Base-by-base conservation (phyloP, 2,113 vertebrate genomes). In the Kryptolebias marmoratus region DNA sequence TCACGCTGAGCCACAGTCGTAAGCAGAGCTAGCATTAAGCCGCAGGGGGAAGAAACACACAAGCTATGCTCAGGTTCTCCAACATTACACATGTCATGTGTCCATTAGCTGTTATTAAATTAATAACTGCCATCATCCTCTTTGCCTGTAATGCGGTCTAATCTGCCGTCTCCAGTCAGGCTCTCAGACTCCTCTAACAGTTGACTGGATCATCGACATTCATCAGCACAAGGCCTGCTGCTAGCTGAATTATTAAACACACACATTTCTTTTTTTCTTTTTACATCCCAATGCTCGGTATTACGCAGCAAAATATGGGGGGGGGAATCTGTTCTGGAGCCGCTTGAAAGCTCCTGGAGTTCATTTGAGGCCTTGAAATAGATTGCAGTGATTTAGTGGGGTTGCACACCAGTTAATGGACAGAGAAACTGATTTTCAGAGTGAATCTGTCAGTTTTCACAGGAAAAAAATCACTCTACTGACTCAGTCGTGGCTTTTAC, bases 21-120 rank as follows among this genome's bases (percentile, higher is more conserved):
- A 73, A 84, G 82, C 76, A 85, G 80, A 74, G 72, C 62, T 72
- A 67, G 81, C 68, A 84, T 82, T 79, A 87, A 80, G 36, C 86
- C 76, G 79, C 71, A 63, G 76, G 79, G 74, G 76, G 30, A 71
- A 78, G 22, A 55, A 47, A 71, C 47, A 74, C 48, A 69, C 15
- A 36, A 67, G 56, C 28, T 6, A 9, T 1, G 9, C 55, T 52
- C 62, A 58, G 55, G 31, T 63, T 66, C 62, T 68, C 58, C 36
- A 59, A 70, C 47, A 57, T 68, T 68, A 81, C 62, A 58, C 55
- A 70, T 48, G 30, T 58, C 52, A 74, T 77, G 60, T 73, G 78
- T 82, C 82, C 75, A 82, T 85, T 89, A 82, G 73, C 76, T 16
- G 67, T 73, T 73, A 81, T 87, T 77, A 72, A 82, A 84, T 87